Evolutionary conservation across 2,797 vertebrate species (phyloP), one percentile per base, ranked within the genome.

Genomic region (Sciaenops ocellatus): DNA sequence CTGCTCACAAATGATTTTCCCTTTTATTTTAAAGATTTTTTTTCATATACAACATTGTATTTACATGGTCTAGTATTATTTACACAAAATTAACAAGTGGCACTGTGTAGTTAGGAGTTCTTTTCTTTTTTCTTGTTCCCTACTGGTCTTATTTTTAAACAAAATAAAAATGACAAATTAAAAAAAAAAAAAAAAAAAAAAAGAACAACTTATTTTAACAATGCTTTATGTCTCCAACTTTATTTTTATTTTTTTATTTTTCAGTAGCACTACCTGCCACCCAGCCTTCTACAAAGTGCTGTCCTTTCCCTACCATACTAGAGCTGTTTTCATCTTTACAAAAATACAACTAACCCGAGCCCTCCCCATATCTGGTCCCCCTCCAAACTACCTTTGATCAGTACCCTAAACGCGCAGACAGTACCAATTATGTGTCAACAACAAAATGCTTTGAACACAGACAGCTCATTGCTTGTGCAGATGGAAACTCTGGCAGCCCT

Each of bases 31-130:
- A 95, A 96, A 95, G 91, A 90, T 93, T 94, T 95, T 94, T 94
- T 95, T 95, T 95, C 94, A 96, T 96, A 95, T 96, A 96, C 95
- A 96, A 95, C 95, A 95, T 95, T 93, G 92, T 96, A 96, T 96
- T 95, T 96, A 96, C 95, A 96, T 76, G 87, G 89, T 95, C 93
- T 93, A 94, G 87, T 92, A 91, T 93, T 94, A 95, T 96, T 93
- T 96, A 95, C 95, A 96, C 87, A 95, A 94, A 95, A 94, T 93
- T 87, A 94, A 94, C 93, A 96, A 95, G 95, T 95, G 95, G 94
- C 94, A 95, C 94, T 94, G 90, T 93, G 94, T 95, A 94, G 90
- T 95, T 95, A 92, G 87, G 89, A 92, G 90, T 90, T 91, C 77
- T 90, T 80, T 84, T 87, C 73, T 82, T 82, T 78, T 86, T 79